Conservation (phyloP, 1,140 invertebrate genomes). For the Aphidius gifuensis region DNA sequence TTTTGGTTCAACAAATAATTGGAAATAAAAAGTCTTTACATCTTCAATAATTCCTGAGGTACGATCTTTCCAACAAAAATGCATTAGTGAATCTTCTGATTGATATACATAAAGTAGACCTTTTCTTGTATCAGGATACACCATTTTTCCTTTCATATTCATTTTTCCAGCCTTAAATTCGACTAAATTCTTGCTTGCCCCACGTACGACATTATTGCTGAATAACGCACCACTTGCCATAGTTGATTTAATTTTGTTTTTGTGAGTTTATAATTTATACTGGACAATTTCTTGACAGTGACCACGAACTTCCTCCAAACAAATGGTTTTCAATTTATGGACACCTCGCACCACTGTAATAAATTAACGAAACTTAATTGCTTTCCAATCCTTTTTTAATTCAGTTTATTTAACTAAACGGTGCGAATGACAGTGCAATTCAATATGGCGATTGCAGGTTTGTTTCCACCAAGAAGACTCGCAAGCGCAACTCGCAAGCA, state of each 20-base stretch:
- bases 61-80: constrained; percentile 97
- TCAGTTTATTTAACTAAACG: too few relatives aligned
- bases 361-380: too few relatives aligned
- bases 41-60: constrained; percentile 73
- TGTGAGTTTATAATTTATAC: neutral
- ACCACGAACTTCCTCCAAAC: too few relatives aligned
- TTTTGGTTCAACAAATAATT: neutral
- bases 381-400: too few relatives aligned
- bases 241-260: constrained; percentile 17
- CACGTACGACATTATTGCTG: constrained; percentile 67
- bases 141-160: constrained; percentile 91
- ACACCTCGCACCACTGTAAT: too few relatives aligned
- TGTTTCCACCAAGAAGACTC: too few relatives aligned
- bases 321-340: too few relatives aligned
- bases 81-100: constrained; percentile 93
- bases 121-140: constrained; percentile 93
- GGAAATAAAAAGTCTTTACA: constrained; percentile 49
- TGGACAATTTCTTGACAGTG: too few relatives aligned
- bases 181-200: constrained; percentile 85
- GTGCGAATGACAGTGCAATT: constrained; percentile 9
- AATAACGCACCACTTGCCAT: constrained; percentile 67
- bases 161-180: constrained; percentile 97
- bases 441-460: constrained; percentile 15
- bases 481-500: too few relatives aligned
- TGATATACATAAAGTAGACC: constrained; percentile 93